A percentile compares a stretch with the other conserved stretches of the same genome.
Evolutionary conservation across 2,113 vertebrate species (phyloP).

Genomic region (Alethe diademata): DNA sequence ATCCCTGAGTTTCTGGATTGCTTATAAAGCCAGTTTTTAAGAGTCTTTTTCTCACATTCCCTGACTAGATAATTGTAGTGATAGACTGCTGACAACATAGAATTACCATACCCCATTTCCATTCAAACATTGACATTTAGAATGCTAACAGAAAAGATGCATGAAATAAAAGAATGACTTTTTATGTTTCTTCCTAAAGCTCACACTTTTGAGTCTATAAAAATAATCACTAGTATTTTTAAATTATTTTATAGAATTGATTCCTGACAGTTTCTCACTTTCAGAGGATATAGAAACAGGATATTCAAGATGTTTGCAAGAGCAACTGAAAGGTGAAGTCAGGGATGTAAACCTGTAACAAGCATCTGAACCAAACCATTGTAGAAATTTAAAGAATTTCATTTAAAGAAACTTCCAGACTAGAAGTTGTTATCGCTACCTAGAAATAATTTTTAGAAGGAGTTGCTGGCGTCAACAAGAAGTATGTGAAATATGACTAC

Average conservation of each 20-base stretch:
- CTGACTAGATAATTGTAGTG: neutral
- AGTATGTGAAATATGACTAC: neutral
- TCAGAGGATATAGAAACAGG: neutral
- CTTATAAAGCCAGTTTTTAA: neutral
- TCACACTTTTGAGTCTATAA: neutral
- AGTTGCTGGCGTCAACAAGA: neutral
- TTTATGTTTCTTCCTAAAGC: neutral
- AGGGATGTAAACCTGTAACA: neutral
- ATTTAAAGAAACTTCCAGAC: neutral
- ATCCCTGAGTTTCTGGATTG: neutral
- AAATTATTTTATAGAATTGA: neutral
- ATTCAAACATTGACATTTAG: slow-evolving; percentile 31
- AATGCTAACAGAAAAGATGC: neutral
- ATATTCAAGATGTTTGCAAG: neutral
- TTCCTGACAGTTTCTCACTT: neutral
- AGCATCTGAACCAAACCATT: neutral
- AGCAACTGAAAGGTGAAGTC: neutral
- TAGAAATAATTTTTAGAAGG: neutral
- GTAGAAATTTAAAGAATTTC: too few species aligned
- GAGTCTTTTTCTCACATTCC: neutral
- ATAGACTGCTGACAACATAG: neutral
- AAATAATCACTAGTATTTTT: neutral
- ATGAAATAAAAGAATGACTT: neutral
- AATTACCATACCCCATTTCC: neutral
- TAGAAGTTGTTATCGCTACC: neutral